Conservation (phyloP, 2,797 vertebrate species). For the Dicrostonyx torquatus region DNA sequence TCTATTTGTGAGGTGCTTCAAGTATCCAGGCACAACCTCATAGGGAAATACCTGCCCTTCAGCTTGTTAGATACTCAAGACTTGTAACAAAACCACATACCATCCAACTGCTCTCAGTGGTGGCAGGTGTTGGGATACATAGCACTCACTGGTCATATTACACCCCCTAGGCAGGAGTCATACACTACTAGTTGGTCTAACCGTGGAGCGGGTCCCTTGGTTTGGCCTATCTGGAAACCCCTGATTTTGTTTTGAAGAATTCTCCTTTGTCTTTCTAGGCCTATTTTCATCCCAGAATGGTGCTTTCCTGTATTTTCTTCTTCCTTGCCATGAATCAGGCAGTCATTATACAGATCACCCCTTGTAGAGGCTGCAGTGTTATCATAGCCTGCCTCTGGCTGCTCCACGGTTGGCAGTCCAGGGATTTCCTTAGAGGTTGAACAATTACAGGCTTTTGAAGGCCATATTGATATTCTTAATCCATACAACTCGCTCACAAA, state of each 20-base stretch:
- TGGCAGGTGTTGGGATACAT: background rate
- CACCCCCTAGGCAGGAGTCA: background rate
- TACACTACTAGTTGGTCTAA: background rate
- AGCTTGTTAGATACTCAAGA: background rate
- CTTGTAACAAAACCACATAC: background rate
- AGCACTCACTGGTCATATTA: background rate
- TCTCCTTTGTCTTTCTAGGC: background rate
- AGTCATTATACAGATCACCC: background rate
- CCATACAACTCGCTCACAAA: conserved; percentile 71
- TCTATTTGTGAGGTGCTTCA: background rate
- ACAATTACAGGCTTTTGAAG: conserved; percentile 64
- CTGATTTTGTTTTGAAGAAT: background rate
- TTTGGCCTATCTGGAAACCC: background rate
- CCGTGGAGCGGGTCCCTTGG: background rate
- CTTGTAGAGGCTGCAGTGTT: conserved; percentile 13
- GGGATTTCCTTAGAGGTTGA: conserved; percentile 62
- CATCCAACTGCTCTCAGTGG: background rate
- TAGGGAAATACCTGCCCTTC: background rate
- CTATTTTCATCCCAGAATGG: background rate
- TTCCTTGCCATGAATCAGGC: background rate
- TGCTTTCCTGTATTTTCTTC: background rate
- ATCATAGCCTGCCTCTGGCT: conserved; percentile 15
- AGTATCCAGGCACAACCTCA: background rate
- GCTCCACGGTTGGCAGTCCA: conserved; percentile 4
- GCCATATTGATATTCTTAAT: conserved; percentile 64